A percentile compares a stretch with the other conserved stretches of the same genome.
Evolutionary conservation across 2,888 invertebrate species (phyloP).

Genomic region (Volucella zonaria): DNA sequence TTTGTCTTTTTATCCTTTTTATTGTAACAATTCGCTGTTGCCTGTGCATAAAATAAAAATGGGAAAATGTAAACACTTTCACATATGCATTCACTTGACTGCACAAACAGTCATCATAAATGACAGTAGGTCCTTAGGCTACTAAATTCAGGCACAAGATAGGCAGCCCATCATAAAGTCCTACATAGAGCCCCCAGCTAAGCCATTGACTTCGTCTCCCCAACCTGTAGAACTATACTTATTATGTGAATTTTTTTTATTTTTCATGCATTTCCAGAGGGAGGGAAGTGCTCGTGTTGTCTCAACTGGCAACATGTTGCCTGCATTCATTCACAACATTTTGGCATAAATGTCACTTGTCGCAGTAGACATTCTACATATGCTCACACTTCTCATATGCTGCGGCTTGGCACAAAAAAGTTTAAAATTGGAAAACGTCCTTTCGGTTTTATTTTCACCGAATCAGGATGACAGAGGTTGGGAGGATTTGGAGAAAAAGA

Average conservation of each 20-base stretch:
- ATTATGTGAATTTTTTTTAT: conserved; percentile 14
- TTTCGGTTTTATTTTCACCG: conserved; percentile 6
- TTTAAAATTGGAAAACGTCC: conserved; percentile 45
- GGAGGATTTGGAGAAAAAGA: conserved; percentile 5
- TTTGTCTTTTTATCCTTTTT: neutral
- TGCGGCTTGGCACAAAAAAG: neutral
- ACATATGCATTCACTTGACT: conserved; percentile 60
- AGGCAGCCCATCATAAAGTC: neutral
- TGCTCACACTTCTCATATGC: neutral
- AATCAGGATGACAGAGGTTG: conserved; percentile 1
- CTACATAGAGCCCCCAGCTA: conserved; percentile 39
- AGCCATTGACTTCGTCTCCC: conserved; percentile 67
- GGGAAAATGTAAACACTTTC: conserved; percentile 46
- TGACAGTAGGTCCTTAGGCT: conserved; percentile 25
- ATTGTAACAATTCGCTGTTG: conserved; percentile 12
- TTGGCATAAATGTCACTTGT: neutral
- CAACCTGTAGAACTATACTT: conserved; percentile 58
- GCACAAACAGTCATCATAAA: conserved; percentile 63
- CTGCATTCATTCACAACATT: conserved; percentile 29
- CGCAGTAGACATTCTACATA: neutral
- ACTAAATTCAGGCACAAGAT: conserved; percentile 5
- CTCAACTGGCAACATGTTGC: conserved; percentile 45
- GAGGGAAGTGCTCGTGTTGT: conserved; percentile 1
- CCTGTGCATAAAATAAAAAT: conserved; percentile 19
- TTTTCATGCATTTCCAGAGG: neutral